A percentile compares a stretch with the other conserved stretches of the same genome.
phyloP scores from a whole-genome alignment of 2,888 invertebrate species.

The Palloptera scutellata region DNA sequence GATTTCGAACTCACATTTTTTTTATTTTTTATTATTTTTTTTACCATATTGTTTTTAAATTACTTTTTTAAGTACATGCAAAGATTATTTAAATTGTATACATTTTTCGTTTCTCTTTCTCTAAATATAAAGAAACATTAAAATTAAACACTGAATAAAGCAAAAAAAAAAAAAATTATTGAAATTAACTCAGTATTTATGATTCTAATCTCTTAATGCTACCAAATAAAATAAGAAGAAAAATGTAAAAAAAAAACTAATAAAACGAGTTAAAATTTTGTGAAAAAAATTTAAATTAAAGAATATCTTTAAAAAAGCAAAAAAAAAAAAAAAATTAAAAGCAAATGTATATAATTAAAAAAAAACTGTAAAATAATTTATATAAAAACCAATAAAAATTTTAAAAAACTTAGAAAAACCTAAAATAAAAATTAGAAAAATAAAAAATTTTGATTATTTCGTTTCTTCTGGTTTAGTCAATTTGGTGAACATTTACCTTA shows the following conservation, averaged over 20 bases:
- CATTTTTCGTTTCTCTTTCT: no score
- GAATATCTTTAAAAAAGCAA: constrained; percentile 24
- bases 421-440: constrained; percentile 37
- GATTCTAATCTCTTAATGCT: constrained; percentile 37
- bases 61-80: no score
- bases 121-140: neutral
- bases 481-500: no score
- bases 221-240: constrained; percentile 35
- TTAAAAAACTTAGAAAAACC: constrained; percentile 33
- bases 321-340: constrained; percentile 29
- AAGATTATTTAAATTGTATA: no score
- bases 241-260: constrained; percentile 34
- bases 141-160: neutral
- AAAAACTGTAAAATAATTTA: constrained; percentile 32
- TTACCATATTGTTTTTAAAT: no score
- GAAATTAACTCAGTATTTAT: constrained; percentile 44
- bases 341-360: constrained; percentile 31
- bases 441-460: neutral
- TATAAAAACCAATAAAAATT: constrained; percentile 28
- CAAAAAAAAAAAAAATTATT: neutral
- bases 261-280: constrained; percentile 27
- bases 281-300: constrained; percentile 38
- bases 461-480: no score
- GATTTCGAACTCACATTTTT: no score
- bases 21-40: no score